phyloP scores from a whole-genome alignment of 2,797 vertebrate species.

The Spinibarbus caldwelli region DNA sequence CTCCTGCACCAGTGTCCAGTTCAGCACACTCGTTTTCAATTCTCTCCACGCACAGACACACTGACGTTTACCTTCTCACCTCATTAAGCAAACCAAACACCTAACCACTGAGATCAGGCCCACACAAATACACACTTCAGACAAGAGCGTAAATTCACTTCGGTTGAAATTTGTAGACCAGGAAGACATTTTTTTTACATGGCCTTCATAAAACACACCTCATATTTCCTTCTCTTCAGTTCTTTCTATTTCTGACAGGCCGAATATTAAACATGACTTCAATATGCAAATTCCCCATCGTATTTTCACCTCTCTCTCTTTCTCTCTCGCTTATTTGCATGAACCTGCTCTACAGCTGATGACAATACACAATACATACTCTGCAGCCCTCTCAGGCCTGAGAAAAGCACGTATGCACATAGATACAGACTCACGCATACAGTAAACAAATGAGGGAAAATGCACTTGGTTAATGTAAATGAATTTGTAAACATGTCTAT shows the following conservation, averaged over 20 bases:
- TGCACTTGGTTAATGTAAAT: conserved; percentile 39
- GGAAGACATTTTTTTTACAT: neutral
- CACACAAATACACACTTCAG: neutral
- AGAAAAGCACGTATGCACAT: neutral
- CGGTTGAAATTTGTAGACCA: neutral
- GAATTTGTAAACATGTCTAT: conserved; percentile 20
- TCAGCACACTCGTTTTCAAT: conserved; percentile 43
- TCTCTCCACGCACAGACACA: conserved; percentile 40
- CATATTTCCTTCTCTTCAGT: neutral
- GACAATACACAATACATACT: conserved; percentile 23
- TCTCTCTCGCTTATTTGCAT: conserved; percentile 67
- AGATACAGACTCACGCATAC: neutral
- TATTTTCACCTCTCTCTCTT: conserved; percentile 29
- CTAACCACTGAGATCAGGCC: neutral
- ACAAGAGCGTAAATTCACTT: neutral
- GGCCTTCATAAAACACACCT: neutral
- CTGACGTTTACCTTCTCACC: conserved; percentile 6
- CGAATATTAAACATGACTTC: neutral
- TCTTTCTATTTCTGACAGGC: neutral
- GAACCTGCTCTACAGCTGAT: conserved; percentile 39
- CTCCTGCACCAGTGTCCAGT: conserved; percentile 26
- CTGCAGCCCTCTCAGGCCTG: neutral
- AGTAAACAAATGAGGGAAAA: conserved; percentile 37
- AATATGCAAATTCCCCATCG: conserved; percentile 69
- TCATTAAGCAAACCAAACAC: conserved; percentile 8